Evolutionary conservation across 2,888 invertebrate species (phyloP), one percentile per base, ranked within the genome.

Genomic region (Dilophus febrilis): DNA sequence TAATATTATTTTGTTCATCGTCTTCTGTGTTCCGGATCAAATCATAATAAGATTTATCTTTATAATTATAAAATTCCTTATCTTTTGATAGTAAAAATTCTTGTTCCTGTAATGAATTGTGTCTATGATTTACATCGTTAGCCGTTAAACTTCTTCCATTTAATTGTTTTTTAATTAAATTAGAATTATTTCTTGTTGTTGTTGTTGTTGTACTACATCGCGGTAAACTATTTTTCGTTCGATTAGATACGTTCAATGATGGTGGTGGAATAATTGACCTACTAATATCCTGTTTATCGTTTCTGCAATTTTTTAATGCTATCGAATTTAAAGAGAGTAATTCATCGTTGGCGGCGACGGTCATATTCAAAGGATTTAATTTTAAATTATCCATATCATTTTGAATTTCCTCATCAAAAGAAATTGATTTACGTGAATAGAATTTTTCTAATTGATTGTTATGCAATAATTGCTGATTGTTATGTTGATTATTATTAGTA

Each of bases 301-400:
- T 19, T 35, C 19, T 7, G 4, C 35, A 3, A 36, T 22, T 4
- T 6, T 8, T 6, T 22, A 22, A 22, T 22, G 4, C 8, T 22
- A 8, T 4, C 22, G 22, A 22, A 6, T 6, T 22, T 22, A 22
- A 22, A 6, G 4, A 8, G 4, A 22, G 8, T 22, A 6, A 8
- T 22, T 22, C 22, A 22, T 22, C 22, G n/a, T n/a, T n/a, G n/a
- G n/a, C n/a, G n/a, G n/a, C n/a, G n/a, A n/a, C n/a, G n/a, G n/a
- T n/a, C 22, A 8, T 22, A 6, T 4, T 18, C 8, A 14, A 29
- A 4, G 35, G 28, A 29, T 29, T 30, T 14, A 40, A 19, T 3
- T 35, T 34, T 16, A 40, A 40, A 17, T 14, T 29, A 3, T n/a
- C 18, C 40, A 40, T 19, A 19, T 40, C 35, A 4, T 11, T 16